Evolutionary conservation across 37 sponge, comb jelly and placozoan genomes (phyloP), one percentile per base, ranked within the genome.

Genomic region (Tethya wilhelma): DNA sequence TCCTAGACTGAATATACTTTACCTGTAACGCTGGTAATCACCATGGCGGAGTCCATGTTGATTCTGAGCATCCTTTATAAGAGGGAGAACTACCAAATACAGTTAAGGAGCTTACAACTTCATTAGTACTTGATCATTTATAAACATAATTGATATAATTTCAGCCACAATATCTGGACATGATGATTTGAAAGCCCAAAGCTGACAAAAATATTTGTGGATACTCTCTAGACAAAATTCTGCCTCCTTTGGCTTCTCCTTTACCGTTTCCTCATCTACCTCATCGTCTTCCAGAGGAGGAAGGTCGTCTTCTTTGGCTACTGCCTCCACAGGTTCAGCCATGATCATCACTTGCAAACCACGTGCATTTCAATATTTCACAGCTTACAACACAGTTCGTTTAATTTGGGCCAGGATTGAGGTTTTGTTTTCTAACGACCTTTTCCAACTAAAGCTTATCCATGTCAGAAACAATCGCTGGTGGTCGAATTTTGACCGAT

Each of bases 21-120:
- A 81, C 86, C 94, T 87, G 80, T 98, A 98, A 44, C 99, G 44
- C 72, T 93, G 91, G 71, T 96, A 98, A 55, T 98, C 99, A 2
- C 95, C 97, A 71, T 98, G 99, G 53, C 89, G 79, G 67, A 98
- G 67, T 1, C 99, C 99, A 44, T 95, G 96, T 62, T 96, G 97
- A 66, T 84, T 89, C 80, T 96, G 97, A 2, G 90, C 72, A 46
- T 91, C 90, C 74, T 93, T 93, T 38, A 98, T 91, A 20, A 89
- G 44, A 20, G 95, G 88, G 1, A 97, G 84, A 34, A 96, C 95
- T 94, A 30, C 46, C 57, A 37, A 34, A 3, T 2, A 29, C 4
- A 29, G 26, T 43, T 23, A 69, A 43, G 44, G 4, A 22, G 55
- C n/a, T 37, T 8, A 7, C 40, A 38, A 7, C 9, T 32, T 36